These are phyloP conservation scores for Lepidonotus clava DNA, from an alignment of 2,888 invertebrate species.

Conservation along the genomic window DNA sequence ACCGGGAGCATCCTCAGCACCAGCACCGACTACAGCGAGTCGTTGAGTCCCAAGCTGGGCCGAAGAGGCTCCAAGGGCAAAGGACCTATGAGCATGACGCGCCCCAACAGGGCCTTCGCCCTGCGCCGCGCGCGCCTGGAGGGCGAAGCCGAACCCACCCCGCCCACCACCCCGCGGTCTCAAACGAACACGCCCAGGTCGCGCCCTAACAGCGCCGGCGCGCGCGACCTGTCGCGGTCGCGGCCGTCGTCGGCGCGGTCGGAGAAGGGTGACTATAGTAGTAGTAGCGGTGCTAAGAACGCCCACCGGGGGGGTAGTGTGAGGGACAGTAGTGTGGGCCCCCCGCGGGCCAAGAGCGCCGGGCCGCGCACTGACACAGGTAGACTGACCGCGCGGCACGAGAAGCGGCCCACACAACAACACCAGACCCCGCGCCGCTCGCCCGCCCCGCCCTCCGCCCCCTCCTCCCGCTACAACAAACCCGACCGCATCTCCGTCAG, in stretches of 20 bases:
- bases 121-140: constrained; percentile 84
- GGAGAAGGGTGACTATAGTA: constrained; percentile 68
- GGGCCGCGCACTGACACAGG: constrained; percentile 83
- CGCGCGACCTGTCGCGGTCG: constrained; percentile 5
- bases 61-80: constrained; percentile 73
- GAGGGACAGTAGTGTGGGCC: constrained; percentile 62
- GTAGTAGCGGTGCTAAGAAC: constrained; percentile 74
- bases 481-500: not conserved
- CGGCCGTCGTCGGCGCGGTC: constrained; percentile 38
- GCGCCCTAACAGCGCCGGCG: constrained; percentile 56
- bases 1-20: constrained; percentile 63
- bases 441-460: not conserved
- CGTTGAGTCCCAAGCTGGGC: constrained; percentile 62
- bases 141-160: constrained; percentile 64
- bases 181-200: constrained; percentile 58
- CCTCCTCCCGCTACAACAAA: constrained; percentile 2
- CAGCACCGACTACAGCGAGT: constrained; percentile 81
- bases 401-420: constrained; percentile 38
- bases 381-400: constrained; percentile 79
- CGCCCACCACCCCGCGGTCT: constrained; percentile 62
- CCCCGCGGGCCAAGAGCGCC: constrained; percentile 68
- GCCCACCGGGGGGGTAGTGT: constrained; percentile 69
- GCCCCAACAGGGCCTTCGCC: constrained; percentile 86
- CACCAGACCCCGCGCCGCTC: not conserved
- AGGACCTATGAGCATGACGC: constrained; percentile 77